Evolutionary conservation across 2,113 vertebrate species (phyloP).

Genomic region (Sitta europaea): DNA sequence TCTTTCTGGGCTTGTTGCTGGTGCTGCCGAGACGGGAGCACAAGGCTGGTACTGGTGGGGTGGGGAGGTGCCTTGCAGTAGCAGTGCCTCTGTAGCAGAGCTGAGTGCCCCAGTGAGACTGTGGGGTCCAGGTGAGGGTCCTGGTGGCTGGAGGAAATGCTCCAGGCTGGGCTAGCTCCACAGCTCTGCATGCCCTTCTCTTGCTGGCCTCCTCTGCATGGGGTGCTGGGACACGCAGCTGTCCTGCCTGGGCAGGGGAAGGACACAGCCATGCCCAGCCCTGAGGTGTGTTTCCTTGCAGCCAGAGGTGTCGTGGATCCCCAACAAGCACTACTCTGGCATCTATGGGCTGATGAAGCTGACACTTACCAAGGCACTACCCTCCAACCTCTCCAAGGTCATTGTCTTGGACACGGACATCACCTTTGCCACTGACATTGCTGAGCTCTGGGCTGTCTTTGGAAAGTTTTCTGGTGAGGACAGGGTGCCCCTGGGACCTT

Average conservation of each 20-base stretch:
- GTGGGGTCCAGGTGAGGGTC: background rate
- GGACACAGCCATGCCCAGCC: background rate
- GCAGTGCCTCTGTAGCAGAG: background rate
- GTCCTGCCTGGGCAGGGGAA: fast-evolving
- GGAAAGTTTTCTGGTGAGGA: constrained; percentile 87
- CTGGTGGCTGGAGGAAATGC: background rate
- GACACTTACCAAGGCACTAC: constrained; percentile 85
- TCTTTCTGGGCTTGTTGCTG: background rate
- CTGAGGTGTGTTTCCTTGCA: constrained; percentile 42
- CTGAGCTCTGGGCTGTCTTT: constrained; percentile 94
- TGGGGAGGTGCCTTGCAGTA: background rate
- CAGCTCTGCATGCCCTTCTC: background rate
- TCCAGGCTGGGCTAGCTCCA: background rate
- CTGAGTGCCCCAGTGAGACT: background rate
- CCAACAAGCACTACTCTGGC: constrained; percentile 97
- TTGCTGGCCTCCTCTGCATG: fast-evolving
- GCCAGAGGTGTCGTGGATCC: constrained; percentile 94
- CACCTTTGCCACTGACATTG: constrained; percentile 94
- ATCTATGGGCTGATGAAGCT: constrained; percentile 97
- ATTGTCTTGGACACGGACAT: constrained; percentile 96
- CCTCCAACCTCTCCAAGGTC: constrained; percentile 86
- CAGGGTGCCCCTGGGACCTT: background rate
- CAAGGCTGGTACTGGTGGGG: background rate
- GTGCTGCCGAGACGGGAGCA: background rate
- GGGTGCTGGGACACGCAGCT: fast-evolving